Evolutionary conservation across 1,140 invertebrate species (phyloP), one percentile per base, ranked within the genome.

Genomic region (Platyura marginata): DNA sequence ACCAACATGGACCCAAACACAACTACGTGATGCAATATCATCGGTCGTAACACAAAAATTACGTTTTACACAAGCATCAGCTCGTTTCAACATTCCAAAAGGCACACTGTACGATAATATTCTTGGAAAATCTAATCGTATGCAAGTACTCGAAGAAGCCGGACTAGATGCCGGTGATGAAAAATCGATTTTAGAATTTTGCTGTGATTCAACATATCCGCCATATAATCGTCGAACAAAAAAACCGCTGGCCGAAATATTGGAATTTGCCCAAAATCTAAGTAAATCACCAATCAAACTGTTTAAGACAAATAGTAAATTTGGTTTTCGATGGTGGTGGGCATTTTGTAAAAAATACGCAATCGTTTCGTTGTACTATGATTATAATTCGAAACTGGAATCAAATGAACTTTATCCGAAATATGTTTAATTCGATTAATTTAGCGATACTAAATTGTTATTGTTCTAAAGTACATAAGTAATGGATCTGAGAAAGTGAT

Each of bases 101-200:
- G 78, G 78, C 16, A 82, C 79, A 2, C 66, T 82, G 13, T 82
- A 81, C 63, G 78, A 81, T 64, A 82, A 81, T 57, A 81, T 82
- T 51, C 62, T 82, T 41, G 79, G 79, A 11, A 82, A 82, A 62
- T 76, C 77, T 9, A 79, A 79, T 61, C 62, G 79, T 34, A 81
- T 81, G 78, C 71, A 75, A 47, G 74, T 81, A 0, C 59, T 81
- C 42, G 77, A 80, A 48, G 77, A 81, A 49, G 72, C 74, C 0
- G 74, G 68, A 3, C 56, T 82, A 16, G 64, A 67, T n/a, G 32
- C 62, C 11, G 54, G 52, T 46, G 78, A 82, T 54, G 79, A 82
- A 52, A 64, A 64, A 19, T 68, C 72, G 0, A 70, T 81, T 3
- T 60, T 82, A 51, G 77, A 81, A 47, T 81, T 74, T 51, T 81